These are phyloP conservation scores for Lamellibrachia columna DNA, from an alignment of 2,888 invertebrate species.

Conservation along the genomic window DNA sequence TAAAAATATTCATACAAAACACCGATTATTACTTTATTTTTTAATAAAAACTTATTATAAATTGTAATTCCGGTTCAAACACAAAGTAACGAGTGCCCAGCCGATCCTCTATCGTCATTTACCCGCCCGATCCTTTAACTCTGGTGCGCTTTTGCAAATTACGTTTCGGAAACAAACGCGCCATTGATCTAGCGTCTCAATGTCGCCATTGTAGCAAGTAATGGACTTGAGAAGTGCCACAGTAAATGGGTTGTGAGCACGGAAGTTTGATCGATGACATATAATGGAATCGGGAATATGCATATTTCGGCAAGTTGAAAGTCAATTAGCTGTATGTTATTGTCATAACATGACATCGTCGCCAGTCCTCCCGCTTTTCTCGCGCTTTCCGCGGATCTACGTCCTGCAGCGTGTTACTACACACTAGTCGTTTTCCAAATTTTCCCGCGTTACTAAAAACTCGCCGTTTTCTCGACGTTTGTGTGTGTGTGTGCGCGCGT, in stretches of 20 bases:
- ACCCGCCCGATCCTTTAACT: neutral
- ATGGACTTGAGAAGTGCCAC: neutral
- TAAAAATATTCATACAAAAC: too few relatives aligned
- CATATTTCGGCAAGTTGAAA: neutral
- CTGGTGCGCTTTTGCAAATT: neutral
- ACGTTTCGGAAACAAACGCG: neutral
- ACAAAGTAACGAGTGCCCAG: neutral
- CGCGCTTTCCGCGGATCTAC: too few relatives aligned
- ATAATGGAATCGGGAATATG: slow-evolving; percentile 9
- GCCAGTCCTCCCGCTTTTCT: too few relatives aligned
- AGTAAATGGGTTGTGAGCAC: neutral
- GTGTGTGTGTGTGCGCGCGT: too few relatives aligned
- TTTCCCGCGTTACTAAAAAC: too few relatives aligned
- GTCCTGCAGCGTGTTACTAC: too few relatives aligned
- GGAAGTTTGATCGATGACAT: neutral
- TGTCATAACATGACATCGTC: too few relatives aligned
- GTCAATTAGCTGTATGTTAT: neutral
- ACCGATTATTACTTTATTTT: too few relatives aligned
- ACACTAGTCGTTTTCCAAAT: too few relatives aligned
- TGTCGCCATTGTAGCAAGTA: neutral
- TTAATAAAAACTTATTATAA: too few relatives aligned
- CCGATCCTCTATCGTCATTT: neutral
- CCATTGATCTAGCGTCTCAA: neutral
- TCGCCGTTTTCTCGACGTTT: too few relatives aligned
- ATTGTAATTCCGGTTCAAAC: neutral